Conservation (phyloP, 2,113 vertebrate genomes). For the Crotalus tigris region DNA sequence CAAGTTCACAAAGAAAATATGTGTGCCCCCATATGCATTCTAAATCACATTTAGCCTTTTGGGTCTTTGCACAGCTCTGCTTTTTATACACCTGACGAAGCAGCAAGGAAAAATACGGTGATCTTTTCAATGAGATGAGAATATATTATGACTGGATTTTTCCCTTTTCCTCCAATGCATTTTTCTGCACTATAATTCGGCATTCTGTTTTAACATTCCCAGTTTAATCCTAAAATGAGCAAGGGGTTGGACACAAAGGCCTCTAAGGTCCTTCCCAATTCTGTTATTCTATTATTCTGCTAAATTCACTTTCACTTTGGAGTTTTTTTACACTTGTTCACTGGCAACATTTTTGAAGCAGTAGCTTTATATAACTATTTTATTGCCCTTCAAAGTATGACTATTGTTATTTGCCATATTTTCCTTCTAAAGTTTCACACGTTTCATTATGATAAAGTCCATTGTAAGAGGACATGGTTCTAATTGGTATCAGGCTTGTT, state of each 20-base stretch:
- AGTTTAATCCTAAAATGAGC: neutral
- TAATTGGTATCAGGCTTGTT: neutral
- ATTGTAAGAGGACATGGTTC: neutral
- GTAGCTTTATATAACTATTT: neutral
- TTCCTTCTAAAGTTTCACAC: neutral
- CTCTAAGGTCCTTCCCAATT: neutral
- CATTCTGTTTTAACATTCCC: neutral
- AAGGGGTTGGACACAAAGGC: neutral
- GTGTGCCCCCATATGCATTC: neutral
- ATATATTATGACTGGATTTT: neutral
- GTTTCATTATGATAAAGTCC: neutral
- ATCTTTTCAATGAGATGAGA: neutral
- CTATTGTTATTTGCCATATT: neutral
- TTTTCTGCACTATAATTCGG: neutral
- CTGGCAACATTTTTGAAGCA: neutral
- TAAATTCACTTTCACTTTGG: neutral
- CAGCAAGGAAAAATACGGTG: neutral
- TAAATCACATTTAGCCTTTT: neutral
- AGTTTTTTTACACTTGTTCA: neutral
- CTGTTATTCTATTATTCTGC: neutral
- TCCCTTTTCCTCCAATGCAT: neutral
- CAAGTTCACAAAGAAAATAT: neutral
- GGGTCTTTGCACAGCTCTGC: neutral
- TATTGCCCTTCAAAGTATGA: neutral
- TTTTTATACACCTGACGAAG: neutral